Percentiles rank a stretch among this genome's conserved stretches.
Evolutionary conservation across 2,113 vertebrate genomes (phyloP).

Genomic region (Okapia johnstoni): DNA sequence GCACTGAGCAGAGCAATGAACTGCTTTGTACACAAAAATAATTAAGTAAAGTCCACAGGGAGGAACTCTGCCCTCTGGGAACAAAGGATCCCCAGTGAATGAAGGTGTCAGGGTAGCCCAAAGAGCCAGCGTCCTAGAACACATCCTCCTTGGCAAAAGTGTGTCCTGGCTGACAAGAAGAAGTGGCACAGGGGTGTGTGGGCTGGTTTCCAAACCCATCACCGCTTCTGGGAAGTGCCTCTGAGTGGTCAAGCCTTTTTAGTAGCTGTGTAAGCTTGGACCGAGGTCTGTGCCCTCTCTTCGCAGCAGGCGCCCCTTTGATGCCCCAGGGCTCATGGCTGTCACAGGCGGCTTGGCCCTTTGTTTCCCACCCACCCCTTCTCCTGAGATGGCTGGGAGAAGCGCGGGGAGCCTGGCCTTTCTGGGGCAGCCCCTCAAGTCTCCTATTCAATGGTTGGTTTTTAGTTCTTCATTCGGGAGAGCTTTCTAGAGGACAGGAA

Average conservation of each 20-base stretch:
- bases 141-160: background rate
- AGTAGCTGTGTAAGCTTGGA: background rate
- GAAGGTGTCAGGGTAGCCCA: background rate
- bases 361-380: background rate
- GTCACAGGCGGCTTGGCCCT: background rate
- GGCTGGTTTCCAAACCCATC: background rate
- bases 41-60: slow-evolving; percentile 32
- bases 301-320: background rate
- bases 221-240: background rate
- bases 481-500: background rate
- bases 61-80: background rate
- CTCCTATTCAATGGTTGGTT: background rate
- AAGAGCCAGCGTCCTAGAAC: background rate
- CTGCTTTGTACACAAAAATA: slow-evolving; percentile 38
- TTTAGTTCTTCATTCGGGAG: background rate
- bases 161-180: background rate
- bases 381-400: background rate
- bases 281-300: background rate
- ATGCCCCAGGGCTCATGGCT: rapidly evolving
- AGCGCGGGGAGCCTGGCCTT: background rate
- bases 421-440: background rate
- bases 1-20: slow-evolving; percentile 3
- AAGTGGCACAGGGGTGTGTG: too few relatives aligned
- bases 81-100: background rate
- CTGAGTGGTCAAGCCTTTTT: background rate